Conservation (phyloP, 2,888 invertebrate genomes). For the Strigamia maritima region DNA sequence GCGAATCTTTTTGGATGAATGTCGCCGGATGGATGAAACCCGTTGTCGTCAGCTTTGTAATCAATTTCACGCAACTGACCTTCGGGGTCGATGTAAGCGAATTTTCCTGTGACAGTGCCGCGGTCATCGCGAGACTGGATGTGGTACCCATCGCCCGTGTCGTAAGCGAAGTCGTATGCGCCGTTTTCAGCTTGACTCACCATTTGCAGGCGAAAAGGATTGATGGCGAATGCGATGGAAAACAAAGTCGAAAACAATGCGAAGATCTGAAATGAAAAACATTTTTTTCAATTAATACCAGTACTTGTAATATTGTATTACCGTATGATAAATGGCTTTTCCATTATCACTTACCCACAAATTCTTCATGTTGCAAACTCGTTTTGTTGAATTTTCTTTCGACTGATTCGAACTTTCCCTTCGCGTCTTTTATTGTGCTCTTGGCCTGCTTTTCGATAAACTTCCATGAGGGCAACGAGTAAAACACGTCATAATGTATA, state of each 20-base stretch:
- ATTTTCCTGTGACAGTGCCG: slow-evolving; percentile 39
- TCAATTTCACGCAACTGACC: slow-evolving; percentile 38
- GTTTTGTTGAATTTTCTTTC: not conserved
- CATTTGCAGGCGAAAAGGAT: slow-evolving; percentile 21
- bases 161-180: slow-evolving; percentile 40
- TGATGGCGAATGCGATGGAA: not conserved
- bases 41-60: slow-evolving; percentile 38
- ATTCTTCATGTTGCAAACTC: not conserved
- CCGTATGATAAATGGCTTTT: too few species aligned
- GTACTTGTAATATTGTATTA: too few species aligned
- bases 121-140: slow-evolving; percentile 37
- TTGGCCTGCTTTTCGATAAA: not conserved
- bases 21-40: slow-evolving; percentile 30
- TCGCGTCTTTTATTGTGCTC: not conserved
- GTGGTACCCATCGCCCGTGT: slow-evolving; percentile 40
- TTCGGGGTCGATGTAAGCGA: slow-evolving; percentile 40
- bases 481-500: not conserved
- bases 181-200: slow-evolving; percentile 36
- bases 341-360: not conserved
- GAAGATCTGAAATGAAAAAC: not conserved
- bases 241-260: not conserved
- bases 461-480: not conserved
- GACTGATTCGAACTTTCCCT: not conserved
- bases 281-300: not conserved
- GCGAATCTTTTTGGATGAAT: not conserved